These are phyloP conservation scores for Myotis daubentonii DNA, from an alignment of 2,797 vertebrate species.

Conservation along the genomic window DNA sequence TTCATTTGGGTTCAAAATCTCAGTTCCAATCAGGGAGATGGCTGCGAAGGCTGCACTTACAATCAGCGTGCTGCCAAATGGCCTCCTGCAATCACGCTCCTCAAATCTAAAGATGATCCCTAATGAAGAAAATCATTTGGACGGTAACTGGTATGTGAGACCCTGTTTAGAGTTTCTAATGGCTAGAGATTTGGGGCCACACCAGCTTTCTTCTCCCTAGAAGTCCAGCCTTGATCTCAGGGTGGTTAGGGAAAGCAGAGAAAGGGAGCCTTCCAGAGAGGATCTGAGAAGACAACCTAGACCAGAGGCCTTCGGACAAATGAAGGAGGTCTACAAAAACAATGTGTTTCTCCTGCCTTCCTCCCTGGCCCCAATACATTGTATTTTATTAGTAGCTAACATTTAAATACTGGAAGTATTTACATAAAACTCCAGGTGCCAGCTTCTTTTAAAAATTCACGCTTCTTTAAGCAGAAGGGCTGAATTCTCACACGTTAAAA, in stretches of 20 bases:
- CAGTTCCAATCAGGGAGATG: constrained; percentile 73
- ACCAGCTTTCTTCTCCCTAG: neutral
- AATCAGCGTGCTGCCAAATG: constrained; percentile 64
- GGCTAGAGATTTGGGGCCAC: neutral
- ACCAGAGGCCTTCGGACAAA: neutral
- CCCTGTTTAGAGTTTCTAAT: neutral
- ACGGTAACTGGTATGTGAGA: constrained; percentile 13
- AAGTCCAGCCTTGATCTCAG: neutral
- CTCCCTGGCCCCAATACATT: neutral
- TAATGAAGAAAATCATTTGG: constrained; percentile 60
- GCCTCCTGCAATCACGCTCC: constrained; percentile 64
- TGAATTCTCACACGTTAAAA: neutral
- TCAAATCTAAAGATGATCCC: constrained; percentile 39
- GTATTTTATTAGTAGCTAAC: neutral
- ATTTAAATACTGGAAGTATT: constrained; percentile 13
- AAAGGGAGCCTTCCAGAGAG: neutral
- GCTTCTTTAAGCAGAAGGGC: neutral
- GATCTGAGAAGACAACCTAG: neutral
- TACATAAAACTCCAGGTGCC: neutral
- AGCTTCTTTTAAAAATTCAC: neutral
- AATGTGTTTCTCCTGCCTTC: neutral
- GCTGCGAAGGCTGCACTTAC: constrained; percentile 58
- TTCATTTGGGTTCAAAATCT: constrained; percentile 76
- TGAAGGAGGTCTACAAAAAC: neutral
- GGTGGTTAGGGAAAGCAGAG: neutral